These are phyloP conservation scores for Dendrolimus kikuchii DNA, from an alignment of 1,140 invertebrate species.

Conservation along the genomic window DNA sequence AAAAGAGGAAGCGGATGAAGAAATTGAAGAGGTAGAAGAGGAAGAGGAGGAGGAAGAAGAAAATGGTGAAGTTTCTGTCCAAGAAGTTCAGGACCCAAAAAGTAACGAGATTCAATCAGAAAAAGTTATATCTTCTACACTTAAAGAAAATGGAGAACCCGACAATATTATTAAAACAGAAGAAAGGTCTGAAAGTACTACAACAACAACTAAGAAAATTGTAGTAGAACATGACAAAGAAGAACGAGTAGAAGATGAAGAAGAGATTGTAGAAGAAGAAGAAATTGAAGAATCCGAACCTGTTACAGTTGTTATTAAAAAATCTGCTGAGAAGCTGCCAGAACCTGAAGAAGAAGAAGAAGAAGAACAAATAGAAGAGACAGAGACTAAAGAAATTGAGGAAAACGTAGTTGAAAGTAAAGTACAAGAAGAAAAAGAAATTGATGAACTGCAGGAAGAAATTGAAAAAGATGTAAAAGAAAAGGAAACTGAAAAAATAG, in stretches of 20 bases:
- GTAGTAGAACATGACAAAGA: slow-evolving; percentile 22
- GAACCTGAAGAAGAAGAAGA: slow-evolving; percentile 9
- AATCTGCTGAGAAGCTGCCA: slow-evolving; percentile 4
- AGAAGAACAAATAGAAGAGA: slow-evolving; percentile 15
- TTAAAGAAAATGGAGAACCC: slow-evolving; percentile 19
- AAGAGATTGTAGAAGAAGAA: slow-evolving; percentile 19
- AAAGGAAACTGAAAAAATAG: slow-evolving; percentile 16
- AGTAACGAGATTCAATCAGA: slow-evolving; percentile 28
- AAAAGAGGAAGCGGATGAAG: slow-evolving; percentile 39
- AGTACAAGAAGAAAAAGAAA: slow-evolving; percentile 19
- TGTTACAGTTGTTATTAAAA: slow-evolving; percentile 11
- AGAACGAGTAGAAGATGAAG: slow-evolving; percentile 13
- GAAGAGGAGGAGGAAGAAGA: slow-evolving; percentile 42
- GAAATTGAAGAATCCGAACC: slow-evolving; percentile 24
- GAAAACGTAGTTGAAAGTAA: slow-evolving; percentile 17
- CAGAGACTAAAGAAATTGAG: slow-evolving; percentile 19
- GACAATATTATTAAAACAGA: slow-evolving; percentile 20
- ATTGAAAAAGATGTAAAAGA: slow-evolving; percentile 18
- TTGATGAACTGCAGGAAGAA: slow-evolving; percentile 16
- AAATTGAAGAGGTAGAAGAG: slow-evolving; percentile 26
- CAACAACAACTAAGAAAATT: slow-evolving; percentile 27
- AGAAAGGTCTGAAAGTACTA: slow-evolving; percentile 27
- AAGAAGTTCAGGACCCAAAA: slow-evolving; percentile 23
- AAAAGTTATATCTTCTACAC: slow-evolving; percentile 7
- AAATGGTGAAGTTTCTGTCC: slow-evolving; percentile 19